Evolutionary conservation across 2,113 vertebrate species (phyloP).

Genomic region (Ptyas mucosa): DNA sequence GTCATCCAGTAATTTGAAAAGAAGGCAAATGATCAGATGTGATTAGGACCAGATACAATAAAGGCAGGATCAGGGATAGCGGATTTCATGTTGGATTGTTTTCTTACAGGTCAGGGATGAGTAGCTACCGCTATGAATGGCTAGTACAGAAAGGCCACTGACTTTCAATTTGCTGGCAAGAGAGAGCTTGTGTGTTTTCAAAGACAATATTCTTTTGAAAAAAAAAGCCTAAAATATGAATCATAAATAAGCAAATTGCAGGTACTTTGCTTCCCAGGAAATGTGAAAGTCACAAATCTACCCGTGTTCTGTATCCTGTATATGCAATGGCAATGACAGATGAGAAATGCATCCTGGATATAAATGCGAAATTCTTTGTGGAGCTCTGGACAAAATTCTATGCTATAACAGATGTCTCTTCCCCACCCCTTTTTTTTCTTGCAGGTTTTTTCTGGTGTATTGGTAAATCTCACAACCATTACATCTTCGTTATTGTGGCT

Average conservation of each 20-base stretch:
- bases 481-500: constrained; percentile 73
- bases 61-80: not conserved
- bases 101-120: not conserved
- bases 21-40: not conserved
- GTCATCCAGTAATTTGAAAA: not conserved
- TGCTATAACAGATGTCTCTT: not conserved
- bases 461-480: constrained; percentile 75
- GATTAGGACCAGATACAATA: not conserved
- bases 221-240: not conserved
- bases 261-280: too few species aligned
- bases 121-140: not conserved
- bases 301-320: not conserved
- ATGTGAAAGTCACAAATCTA: not conserved
- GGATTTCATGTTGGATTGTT: not conserved
- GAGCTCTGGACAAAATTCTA: not conserved
- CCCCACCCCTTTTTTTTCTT: not conserved
- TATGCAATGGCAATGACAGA: not conserved
- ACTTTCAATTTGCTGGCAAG: not conserved
- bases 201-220: not conserved
- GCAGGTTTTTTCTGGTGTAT: constrained; percentile 78
- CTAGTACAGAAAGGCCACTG: not conserved
- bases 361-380: not conserved
- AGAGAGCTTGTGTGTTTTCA: not conserved
- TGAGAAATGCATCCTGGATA: not conserved
- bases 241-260: not conserved